These are phyloP conservation scores for Pampusana beccarii DNA, from an alignment of 2,113 vertebrate genomes.

Conservation along the genomic window DNA sequence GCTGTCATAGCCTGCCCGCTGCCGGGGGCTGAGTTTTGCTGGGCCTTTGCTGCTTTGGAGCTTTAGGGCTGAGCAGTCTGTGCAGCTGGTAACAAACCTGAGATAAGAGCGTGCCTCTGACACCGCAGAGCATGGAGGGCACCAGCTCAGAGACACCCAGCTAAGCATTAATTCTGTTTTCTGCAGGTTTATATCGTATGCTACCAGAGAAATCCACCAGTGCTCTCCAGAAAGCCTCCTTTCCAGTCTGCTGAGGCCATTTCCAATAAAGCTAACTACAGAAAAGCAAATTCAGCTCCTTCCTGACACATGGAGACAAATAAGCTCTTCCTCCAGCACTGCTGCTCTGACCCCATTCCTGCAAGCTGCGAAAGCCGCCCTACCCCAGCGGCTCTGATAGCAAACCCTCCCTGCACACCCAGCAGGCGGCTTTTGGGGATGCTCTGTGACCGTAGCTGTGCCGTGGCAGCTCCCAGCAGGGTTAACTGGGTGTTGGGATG, in stretches of 20 bases:
- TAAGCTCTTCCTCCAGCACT: neutral
- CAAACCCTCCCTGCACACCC: neutral
- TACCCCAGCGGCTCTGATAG: neutral
- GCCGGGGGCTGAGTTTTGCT: neutral
- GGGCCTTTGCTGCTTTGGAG: neutral
- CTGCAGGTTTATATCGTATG: neutral
- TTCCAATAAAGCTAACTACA: neutral
- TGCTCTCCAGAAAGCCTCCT: neutral
- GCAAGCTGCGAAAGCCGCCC: neutral
- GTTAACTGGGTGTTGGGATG: accelerated
- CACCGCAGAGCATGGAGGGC: neutral
- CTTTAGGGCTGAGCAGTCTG: neutral
- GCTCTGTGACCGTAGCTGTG: neutral
- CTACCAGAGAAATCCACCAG: neutral
- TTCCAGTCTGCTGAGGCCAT: neutral
- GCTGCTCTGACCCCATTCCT: neutral
- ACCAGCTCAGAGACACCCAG: neutral
- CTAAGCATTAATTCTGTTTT: neutral
- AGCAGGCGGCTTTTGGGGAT: neutral
- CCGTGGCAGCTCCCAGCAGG: neutral
- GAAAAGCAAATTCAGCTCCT: neutral
- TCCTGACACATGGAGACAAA: neutral
- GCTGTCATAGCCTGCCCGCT: neutral
- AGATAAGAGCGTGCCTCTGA: neutral
- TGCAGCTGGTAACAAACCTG: neutral